Conservation (phyloP, 2,797 vertebrate species). For the Antrozous pallidus region DNA sequence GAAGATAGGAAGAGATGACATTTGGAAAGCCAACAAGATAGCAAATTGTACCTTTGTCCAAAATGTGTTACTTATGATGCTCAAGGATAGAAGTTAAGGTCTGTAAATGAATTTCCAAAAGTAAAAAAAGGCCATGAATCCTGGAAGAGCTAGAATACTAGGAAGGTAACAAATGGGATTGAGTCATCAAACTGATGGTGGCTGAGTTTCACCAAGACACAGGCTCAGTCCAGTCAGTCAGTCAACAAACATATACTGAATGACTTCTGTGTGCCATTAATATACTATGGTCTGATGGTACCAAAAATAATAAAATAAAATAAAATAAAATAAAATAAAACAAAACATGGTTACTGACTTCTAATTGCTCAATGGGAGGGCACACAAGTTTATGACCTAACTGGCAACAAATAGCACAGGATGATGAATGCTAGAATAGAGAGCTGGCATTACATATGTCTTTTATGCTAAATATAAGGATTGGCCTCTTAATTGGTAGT, state of each 20-base stretch:
- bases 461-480: not conserved
- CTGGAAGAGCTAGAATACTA: not conserved
- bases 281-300: not conserved
- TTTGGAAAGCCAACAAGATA: not conserved
- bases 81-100: not conserved
- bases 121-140: not conserved
- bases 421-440: not conserved
- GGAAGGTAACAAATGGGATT: not conserved
- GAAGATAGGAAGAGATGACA: not conserved
- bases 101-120: constrained; percentile 16
- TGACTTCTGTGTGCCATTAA: not conserved
- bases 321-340: not conserved
- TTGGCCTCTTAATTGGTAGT: not conserved
- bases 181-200: not conserved
- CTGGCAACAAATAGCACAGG: not conserved
- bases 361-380: not conserved
- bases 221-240: not conserved
- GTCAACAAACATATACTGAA: not conserved
- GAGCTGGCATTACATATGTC: not conserved
- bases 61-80: not conserved
- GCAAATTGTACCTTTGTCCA: not conserved
- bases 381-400: not conserved
- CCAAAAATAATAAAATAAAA: not conserved
- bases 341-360: not conserved
- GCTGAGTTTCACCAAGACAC: not conserved